These are phyloP conservation scores for Drosophila sturtevanti DNA, from an alignment of 1,140 invertebrate genomes.

Conservation along the genomic window DNA sequence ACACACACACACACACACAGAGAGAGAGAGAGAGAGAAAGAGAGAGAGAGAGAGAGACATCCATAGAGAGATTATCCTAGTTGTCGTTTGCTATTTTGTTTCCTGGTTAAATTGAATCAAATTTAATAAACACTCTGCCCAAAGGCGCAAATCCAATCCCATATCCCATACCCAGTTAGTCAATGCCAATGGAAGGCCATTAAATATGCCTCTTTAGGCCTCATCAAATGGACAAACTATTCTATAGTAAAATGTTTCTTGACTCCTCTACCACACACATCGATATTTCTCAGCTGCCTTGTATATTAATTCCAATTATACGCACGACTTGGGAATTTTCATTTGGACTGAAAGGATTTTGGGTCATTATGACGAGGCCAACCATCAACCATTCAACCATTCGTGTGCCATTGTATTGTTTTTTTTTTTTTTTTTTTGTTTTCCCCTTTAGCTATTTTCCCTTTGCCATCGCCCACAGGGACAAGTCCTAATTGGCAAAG, in stretches of 20 bases:
- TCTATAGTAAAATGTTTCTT: neutral
- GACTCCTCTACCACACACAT: neutral
- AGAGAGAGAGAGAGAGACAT: neutral
- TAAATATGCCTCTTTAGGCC: slow-evolving; percentile 40
- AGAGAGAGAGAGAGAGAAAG: neutral
- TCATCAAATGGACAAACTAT: slow-evolving; percentile 46
- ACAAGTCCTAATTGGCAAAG: slow-evolving; percentile 22
- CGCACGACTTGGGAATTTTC: slow-evolving; percentile 77
- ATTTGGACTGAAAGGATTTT: slow-evolving; percentile 76
- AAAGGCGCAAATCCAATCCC: slow-evolving; percentile 18
- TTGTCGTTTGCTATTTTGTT: slow-evolving; percentile 39
- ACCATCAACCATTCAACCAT: slow-evolving; percentile 43
- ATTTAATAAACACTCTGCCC: slow-evolving; percentile 50
- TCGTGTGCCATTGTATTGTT: slow-evolving; percentile 39
- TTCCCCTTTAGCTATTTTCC: slow-evolving; percentile 16
- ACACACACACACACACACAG: neutral
- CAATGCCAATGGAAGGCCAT: slow-evolving; percentile 32
- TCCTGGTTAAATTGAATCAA: slow-evolving; percentile 58
- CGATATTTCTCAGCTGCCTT: slow-evolving; percentile 58
- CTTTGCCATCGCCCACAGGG: slow-evolving; percentile 1
- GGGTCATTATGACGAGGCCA: slow-evolving; percentile 61
- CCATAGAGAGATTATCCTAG: slow-evolving; percentile 1
- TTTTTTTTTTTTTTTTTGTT: neutral
- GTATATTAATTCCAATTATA: slow-evolving; percentile 81
- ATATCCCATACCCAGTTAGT: neutral